Conservation (phyloP, 2,113 vertebrate genomes). For the human (Homo sapiens) region DNA sequence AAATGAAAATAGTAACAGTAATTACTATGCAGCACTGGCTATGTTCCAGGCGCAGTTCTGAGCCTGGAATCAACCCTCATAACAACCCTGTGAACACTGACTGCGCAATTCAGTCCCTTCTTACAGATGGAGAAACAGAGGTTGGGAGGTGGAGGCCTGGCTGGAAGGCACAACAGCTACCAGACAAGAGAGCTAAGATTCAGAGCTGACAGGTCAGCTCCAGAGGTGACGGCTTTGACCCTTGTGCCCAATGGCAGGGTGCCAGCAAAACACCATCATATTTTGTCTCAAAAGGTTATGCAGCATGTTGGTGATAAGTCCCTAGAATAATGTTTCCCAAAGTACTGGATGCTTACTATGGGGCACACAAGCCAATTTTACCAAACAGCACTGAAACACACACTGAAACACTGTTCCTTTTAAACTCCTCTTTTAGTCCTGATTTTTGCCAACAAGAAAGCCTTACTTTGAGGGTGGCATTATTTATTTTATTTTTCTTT, state of each 20-base stretch:
- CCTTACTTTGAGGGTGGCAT: background rate
- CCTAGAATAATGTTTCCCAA: background rate
- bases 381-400: background rate
- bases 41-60: rapidly evolving
- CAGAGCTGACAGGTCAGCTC: background rate
- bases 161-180: background rate
- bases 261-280: background rate
- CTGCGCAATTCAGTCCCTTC: background rate
- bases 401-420: background rate
- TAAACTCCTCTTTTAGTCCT: background rate
- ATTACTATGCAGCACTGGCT: rapidly evolving
- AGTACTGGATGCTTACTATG: background rate
- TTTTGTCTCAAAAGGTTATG: background rate
- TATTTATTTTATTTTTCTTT: background rate
- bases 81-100: background rate
- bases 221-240: background rate
- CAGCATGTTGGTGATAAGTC: background rate
- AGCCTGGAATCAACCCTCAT: background rate
- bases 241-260: rapidly evolving
- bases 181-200: background rate
- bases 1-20: background rate
- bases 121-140: background rate
- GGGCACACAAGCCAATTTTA: background rate
- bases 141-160: background rate
- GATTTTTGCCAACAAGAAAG: background rate